Evolutionary conservation across 2,113 vertebrate genomes (phyloP).

Genomic region (Larimichthys crocea): DNA sequence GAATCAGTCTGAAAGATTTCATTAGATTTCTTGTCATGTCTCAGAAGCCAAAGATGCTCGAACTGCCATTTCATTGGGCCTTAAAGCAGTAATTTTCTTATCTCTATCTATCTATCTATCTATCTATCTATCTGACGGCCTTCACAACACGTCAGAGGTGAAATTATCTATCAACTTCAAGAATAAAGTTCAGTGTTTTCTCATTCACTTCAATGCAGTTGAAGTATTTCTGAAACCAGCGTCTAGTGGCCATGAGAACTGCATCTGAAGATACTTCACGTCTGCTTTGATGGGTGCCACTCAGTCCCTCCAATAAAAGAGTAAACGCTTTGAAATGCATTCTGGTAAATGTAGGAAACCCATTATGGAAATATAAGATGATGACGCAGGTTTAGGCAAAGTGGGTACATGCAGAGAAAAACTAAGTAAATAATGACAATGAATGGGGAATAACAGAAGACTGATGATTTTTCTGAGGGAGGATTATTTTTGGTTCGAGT

Average conservation of each 20-base stretch:
- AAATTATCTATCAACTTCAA: not conserved
- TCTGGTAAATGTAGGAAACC: not conserved
- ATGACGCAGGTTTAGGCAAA: not conserved
- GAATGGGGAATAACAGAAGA: not conserved
- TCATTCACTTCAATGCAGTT: too few relatives aligned
- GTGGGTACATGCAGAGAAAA: not conserved
- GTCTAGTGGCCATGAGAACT: not conserved
- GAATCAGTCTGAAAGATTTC: too few relatives aligned
- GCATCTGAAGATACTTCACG: not conserved
- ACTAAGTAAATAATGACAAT: not conserved
- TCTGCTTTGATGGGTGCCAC: not conserved
- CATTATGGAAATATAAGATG: not conserved
- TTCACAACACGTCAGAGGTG: not conserved
- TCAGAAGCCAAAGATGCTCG: not conserved
- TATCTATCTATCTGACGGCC: too few relatives aligned
- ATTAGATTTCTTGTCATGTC: not conserved
- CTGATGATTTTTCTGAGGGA: not conserved
- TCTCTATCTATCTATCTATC: too few relatives aligned
- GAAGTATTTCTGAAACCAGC: not conserved
- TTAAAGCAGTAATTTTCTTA: too few relatives aligned
- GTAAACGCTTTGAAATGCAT: not conserved
- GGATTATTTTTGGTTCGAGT: not conserved
- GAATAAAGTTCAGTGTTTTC: too few relatives aligned
- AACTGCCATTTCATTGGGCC: not conserved
- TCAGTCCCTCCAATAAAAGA: not conserved